A percentile compares a stretch with the other conserved stretches of the same genome.
These are phyloP conservation scores for Strix aluco DNA, from an alignment of 2,113 vertebrate species.

Conservation along the genomic window DNA sequence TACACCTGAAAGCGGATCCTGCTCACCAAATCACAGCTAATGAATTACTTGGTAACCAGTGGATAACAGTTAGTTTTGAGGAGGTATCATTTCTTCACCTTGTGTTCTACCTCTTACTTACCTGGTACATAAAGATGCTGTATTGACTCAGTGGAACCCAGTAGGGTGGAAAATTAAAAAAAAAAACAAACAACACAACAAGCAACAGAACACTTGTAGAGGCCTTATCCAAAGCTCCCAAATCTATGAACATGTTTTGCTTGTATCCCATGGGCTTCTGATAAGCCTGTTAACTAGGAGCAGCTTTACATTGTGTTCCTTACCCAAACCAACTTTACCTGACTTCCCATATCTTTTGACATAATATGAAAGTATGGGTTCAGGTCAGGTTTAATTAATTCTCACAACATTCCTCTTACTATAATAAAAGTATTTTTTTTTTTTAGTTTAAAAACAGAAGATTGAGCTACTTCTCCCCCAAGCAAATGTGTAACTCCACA, in stretches of 20 bases:
- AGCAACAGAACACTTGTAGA: neutral
- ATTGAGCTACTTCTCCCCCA: neutral
- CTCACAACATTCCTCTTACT: neutral
- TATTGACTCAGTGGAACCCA: neutral
- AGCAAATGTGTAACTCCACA: neutral
- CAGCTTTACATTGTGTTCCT: neutral
- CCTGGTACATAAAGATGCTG: neutral
- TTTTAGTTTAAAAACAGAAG: neutral
- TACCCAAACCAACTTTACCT: neutral
- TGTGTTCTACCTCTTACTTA: neutral
- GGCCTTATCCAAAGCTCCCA: neutral
- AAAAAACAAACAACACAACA: neutral
- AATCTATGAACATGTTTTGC: neutral
- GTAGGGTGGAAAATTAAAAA: neutral
- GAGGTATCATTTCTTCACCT: neutral
- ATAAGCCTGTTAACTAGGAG: neutral
- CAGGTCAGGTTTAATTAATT: neutral
- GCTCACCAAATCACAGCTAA: slow-evolving; percentile 81
- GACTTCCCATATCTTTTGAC: neutral
- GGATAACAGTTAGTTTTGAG: slow-evolving; percentile 76
- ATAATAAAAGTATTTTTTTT: neutral
- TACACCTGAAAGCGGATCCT: slow-evolving; percentile 80
- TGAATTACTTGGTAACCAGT: slow-evolving; percentile 79
- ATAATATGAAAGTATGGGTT: neutral
- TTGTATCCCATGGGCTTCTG: neutral